Percentiles rank a stretch among this genome's conserved stretches.
phyloP scores from a whole-genome alignment of 2,797 vertebrate species.

The Chloroceryle amazona region DNA sequence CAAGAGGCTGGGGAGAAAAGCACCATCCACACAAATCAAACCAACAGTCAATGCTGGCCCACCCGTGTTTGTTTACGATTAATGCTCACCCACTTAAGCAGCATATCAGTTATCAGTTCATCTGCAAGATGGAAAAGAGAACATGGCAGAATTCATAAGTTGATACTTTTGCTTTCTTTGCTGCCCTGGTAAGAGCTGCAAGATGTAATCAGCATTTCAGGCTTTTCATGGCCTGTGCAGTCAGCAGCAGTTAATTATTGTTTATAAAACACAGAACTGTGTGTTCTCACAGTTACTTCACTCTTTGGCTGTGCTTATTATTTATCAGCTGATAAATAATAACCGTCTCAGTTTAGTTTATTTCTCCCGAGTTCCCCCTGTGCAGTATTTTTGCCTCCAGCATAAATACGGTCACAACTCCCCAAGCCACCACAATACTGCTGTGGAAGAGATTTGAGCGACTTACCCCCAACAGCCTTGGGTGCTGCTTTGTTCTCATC shows the following conservation, averaged over 20 bases:
- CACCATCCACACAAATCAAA: background rate
- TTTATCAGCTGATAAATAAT: background rate
- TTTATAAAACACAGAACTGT: conserved; percentile 41
- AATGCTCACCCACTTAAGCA: background rate
- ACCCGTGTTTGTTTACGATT: background rate
- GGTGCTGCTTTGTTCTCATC: background rate
- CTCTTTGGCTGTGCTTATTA: conserved; percentile 1
- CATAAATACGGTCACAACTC: background rate
- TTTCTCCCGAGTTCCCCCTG: background rate
- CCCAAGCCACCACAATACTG: background rate
- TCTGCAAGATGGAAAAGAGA: background rate
- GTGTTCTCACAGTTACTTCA: conserved; percentile 30
- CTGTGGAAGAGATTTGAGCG: background rate
- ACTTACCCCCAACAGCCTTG: background rate
- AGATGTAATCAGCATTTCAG: conserved; percentile 19
- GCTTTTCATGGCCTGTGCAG: fast-evolving
- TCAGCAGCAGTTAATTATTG: conserved; percentile 57
- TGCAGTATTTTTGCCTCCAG: background rate
- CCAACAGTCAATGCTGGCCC: background rate
- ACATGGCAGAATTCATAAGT: background rate
- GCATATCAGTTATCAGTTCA: background rate
- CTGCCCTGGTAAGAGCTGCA: background rate
- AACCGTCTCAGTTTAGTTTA: background rate
- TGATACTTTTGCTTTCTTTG: background rate
- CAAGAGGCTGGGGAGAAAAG: background rate